These are phyloP conservation scores for Phrixothrix hirtus DNA, from an alignment of 2,888 invertebrate genomes.

Conservation along the genomic window DNA sequence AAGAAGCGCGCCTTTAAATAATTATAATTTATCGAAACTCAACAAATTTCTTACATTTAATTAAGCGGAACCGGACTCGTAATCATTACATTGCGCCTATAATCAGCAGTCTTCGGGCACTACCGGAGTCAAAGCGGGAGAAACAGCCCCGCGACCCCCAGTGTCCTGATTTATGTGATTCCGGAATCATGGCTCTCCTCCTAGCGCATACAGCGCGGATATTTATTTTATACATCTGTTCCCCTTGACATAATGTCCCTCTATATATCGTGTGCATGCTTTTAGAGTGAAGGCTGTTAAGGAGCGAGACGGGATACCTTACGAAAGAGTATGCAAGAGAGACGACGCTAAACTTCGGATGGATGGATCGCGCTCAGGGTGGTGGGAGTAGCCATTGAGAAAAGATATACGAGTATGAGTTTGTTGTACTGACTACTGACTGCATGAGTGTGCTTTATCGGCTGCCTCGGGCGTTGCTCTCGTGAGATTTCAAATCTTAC, in stretches of 20 bases:
- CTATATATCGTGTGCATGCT: slow-evolving; percentile 67
- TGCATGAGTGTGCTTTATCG: slow-evolving; percentile 50
- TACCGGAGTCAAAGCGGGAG: slow-evolving; percentile 25
- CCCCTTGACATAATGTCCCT: slow-evolving; percentile 69
- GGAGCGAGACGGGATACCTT: slow-evolving; percentile 41
- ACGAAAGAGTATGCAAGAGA: slow-evolving; percentile 32
- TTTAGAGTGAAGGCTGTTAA: slow-evolving; percentile 65
- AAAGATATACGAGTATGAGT: slow-evolving; percentile 61
- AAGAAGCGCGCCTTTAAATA: background rate
- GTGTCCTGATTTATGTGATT: slow-evolving; percentile 66
- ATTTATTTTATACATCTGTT: slow-evolving; percentile 65
- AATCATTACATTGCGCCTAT: slow-evolving; percentile 11
- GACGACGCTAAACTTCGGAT: slow-evolving; percentile 44
- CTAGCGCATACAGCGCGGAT: slow-evolving; percentile 58
- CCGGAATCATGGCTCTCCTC: slow-evolving; percentile 62
- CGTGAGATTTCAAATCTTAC: slow-evolving; percentile 32
- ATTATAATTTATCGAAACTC: background rate
- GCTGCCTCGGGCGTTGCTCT: slow-evolving; percentile 42
- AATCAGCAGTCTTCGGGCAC: slow-evolving; percentile 25
- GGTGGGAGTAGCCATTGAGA: slow-evolving; percentile 54
- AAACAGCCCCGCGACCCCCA: slow-evolving; percentile 42
- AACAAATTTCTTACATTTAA: background rate
- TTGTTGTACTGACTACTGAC: slow-evolving; percentile 56
- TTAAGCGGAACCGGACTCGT: background rate
- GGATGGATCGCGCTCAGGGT: slow-evolving; percentile 48